A percentile compares a stretch with the other conserved stretches of the same genome.
Conservation (phyloP, 2,888 invertebrate genomes). For the Esperia sulphurella region DNA sequence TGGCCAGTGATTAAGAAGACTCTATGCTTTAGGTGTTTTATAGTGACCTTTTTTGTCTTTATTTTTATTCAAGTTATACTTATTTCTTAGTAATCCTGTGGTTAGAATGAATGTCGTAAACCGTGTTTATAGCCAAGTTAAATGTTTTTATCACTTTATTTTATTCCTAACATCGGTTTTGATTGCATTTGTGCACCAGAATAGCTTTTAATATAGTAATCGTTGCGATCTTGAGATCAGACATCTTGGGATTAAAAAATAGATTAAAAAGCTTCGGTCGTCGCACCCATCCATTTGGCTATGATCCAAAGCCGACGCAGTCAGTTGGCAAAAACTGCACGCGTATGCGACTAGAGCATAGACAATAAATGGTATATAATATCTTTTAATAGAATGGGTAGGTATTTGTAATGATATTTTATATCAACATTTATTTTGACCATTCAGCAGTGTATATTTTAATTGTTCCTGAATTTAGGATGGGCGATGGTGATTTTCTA, state of each 20-base stretch:
- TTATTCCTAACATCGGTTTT: neutral
- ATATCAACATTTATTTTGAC: too few relatives aligned
- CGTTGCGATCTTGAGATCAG: neutral
- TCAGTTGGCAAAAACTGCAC: conserved; percentile 37
- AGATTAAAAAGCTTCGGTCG: conserved; percentile 30
- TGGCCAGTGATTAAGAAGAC: conserved; percentile 28
- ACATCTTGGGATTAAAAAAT: conserved; percentile 1
- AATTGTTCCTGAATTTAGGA: too few relatives aligned
- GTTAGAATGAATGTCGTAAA: too few relatives aligned
- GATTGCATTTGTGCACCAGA: neutral
- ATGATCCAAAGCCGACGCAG: conserved; percentile 41
- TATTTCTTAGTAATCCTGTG: too few relatives aligned
- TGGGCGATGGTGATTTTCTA: too few relatives aligned
- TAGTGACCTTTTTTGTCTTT: too few relatives aligned
- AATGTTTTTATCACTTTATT: neutral
- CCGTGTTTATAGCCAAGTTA: too few relatives aligned
- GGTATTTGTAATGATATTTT: too few relatives aligned
- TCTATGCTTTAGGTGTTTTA: neutral
- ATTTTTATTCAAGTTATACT: too few relatives aligned
- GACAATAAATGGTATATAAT: conserved; percentile 26
- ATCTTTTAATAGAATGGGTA: too few relatives aligned
- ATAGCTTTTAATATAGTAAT: too few relatives aligned
- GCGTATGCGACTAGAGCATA: conserved; percentile 30
- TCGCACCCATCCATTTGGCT: conserved; percentile 48
- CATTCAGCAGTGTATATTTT: too few relatives aligned